phyloP scores from a whole-genome alignment of 2,113 vertebrate genomes.

The Rhinichthys klamathensis region DNA sequence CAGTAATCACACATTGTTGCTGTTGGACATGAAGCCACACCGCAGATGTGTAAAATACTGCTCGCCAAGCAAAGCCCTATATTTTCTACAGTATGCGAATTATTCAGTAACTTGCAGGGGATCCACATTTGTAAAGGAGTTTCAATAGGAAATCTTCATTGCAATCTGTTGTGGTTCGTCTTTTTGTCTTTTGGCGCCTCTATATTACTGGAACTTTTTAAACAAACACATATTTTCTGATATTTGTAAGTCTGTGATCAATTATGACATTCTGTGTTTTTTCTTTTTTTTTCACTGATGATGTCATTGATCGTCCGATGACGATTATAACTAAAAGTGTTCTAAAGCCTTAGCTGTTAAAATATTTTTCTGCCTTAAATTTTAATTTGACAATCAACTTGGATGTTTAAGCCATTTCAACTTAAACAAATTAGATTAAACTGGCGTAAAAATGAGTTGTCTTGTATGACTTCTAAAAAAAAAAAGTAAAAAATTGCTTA shows the following conservation, averaged over 20 bases:
- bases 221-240: neutral
- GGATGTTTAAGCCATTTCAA: too few relatives aligned
- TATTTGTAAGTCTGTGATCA: neutral
- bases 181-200: neutral
- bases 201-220: neutral
- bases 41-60: slow-evolving; percentile 5
- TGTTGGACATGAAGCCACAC: slow-evolving; percentile 11
- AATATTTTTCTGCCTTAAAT: too few relatives aligned
- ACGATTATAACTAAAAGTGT: neutral
- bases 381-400: too few relatives aligned
- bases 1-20: slow-evolving; percentile 29
- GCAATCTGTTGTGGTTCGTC: neutral
- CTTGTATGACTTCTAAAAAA: too few relatives aligned
- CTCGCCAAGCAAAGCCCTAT: slow-evolving; percentile 25
- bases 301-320: neutral
- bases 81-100: neutral
- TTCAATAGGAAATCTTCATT: neutral
- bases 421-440: too few relatives aligned
- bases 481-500: too few relatives aligned
- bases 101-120: neutral
- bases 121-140: slow-evolving; percentile 14
- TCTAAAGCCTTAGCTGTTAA: neutral
- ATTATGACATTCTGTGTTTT: neutral
- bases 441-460: too few relatives aligned
- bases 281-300: too few relatives aligned